A percentile compares a stretch with the other conserved stretches of the same genome.
Evolutionary conservation across 2,888 invertebrate species (phyloP).

Genomic region (Eudemis profundana): DNA sequence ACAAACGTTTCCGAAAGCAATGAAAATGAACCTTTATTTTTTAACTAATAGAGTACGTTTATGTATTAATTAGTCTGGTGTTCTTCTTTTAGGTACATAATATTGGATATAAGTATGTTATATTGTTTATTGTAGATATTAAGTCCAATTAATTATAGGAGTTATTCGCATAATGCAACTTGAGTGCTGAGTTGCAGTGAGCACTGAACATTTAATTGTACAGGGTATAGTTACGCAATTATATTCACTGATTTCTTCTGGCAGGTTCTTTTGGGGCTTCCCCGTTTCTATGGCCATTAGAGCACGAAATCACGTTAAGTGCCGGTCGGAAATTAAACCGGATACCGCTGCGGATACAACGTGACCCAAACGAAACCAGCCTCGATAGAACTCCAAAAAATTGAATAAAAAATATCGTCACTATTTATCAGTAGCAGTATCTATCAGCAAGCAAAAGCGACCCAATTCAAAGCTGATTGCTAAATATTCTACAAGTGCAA

Average conservation of each 20-base stretch:
- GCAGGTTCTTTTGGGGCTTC: conserved; percentile 25
- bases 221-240: conserved; percentile 13
- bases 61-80: too few relatives aligned
- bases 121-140: too few relatives aligned
- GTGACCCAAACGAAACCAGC: conserved; percentile 50
- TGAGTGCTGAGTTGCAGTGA: not conserved
- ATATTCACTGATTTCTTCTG: conserved; percentile 24
- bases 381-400: conserved; percentile 10
- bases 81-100: too few relatives aligned
- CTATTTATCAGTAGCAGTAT: not conserved
- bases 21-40: too few relatives aligned
- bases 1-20: too few relatives aligned
- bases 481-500: too few relatives aligned
- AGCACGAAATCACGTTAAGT: conserved; percentile 58
- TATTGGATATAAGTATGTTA: too few relatives aligned
- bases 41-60: too few relatives aligned
- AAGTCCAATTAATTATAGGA: not conserved
- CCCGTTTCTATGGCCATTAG: conserved; percentile 51
- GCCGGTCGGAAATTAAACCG: conserved; percentile 64
- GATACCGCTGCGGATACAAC: conserved; percentile 54
- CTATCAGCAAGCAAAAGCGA: too few relatives aligned
- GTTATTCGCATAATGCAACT: conserved; percentile 10
- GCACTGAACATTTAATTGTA: conserved; percentile 3
- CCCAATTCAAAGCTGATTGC: too few relatives aligned
- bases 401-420: conserved; percentile 7